These are phyloP conservation scores for Neodon shergylaensis DNA, from an alignment of 2,113 vertebrate genomes.

Conservation along the genomic window DNA sequence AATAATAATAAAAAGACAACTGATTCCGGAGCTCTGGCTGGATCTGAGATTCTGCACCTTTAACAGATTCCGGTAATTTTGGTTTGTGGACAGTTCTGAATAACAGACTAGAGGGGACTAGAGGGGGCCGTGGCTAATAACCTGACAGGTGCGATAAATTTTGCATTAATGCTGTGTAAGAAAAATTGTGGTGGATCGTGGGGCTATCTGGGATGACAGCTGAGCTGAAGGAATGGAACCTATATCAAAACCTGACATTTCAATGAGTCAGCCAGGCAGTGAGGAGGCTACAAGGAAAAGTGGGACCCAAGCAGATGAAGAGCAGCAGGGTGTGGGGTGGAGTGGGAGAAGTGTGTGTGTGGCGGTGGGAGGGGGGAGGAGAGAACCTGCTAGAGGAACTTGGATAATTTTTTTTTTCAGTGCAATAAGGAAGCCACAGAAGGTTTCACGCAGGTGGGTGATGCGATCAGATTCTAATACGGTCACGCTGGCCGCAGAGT, in stretches of 20 bases:
- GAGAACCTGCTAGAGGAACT: neutral
- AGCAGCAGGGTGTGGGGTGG: neutral
- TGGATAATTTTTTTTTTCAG: neutral
- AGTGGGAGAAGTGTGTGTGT: no score
- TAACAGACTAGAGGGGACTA: neutral
- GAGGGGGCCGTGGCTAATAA: neutral
- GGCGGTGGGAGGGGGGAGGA: neutral
- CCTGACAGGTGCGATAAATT: neutral
- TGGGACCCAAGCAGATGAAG: neutral
- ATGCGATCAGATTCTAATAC: neutral
- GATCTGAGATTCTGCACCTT: neutral
- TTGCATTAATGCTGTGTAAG: neutral
- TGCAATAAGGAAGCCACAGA: no score
- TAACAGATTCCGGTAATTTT: neutral
- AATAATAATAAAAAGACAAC: neutral
- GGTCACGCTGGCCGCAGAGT: neutral
- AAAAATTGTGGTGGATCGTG: neutral
- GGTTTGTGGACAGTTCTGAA: neutral
- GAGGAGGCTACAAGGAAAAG: neutral
- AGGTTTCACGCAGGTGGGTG: neutral
- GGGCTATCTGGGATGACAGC: neutral
- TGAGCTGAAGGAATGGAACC: neutral
- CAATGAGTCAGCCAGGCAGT: neutral
- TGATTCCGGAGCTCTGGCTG: neutral
- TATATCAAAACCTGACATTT: no score